These are phyloP conservation scores for Hydroisotoma schaefferi DNA, from an alignment of 2,888 invertebrate species.

Conservation along the genomic window DNA sequence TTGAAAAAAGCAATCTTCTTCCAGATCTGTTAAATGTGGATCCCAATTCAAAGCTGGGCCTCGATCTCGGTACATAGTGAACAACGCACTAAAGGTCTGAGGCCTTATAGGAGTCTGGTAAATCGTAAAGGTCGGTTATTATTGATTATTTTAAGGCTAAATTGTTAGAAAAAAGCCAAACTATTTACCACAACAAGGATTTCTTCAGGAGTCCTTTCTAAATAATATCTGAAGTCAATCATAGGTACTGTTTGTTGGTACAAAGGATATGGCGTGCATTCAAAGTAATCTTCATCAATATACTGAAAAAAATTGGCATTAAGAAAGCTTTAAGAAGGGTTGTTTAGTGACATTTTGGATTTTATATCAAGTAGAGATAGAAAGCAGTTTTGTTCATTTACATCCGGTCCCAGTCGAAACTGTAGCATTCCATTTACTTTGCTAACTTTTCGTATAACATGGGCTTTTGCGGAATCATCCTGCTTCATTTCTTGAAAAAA, in stretches of 20 bases:
- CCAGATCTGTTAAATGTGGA: conserved; percentile 42
- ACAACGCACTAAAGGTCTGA: conserved; percentile 37
- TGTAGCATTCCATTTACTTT: conserved; percentile 29
- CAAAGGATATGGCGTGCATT: conserved; percentile 44
- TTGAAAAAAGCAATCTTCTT: conserved; percentile 45
- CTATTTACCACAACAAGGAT: conserved; percentile 35
- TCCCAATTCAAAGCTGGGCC: conserved; percentile 40
- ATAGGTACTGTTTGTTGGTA: conserved; percentile 34
- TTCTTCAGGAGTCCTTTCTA: conserved; percentile 37
- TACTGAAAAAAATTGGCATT: conserved; percentile 26
- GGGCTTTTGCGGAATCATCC: conserved; percentile 23
- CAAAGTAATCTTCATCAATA: conserved; percentile 39
- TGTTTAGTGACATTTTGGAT: neutral
- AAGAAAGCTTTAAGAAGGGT: neutral
- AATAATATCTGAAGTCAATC: conserved; percentile 29
- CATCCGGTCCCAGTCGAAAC: conserved; percentile 43
- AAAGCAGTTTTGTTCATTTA: conserved; percentile 10
- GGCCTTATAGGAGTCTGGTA: conserved; percentile 34
- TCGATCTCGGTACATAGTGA: conserved; percentile 35
- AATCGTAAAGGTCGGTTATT: neutral
- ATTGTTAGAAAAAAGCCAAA: neutral
- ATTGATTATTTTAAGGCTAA: neutral
- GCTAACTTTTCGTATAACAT: conserved; percentile 33
- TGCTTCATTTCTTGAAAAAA: conserved; percentile 29
- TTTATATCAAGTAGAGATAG: neutral